phyloP scores from a whole-genome alignment of 2,888 invertebrate species.

The Diarsia mendica region DNA sequence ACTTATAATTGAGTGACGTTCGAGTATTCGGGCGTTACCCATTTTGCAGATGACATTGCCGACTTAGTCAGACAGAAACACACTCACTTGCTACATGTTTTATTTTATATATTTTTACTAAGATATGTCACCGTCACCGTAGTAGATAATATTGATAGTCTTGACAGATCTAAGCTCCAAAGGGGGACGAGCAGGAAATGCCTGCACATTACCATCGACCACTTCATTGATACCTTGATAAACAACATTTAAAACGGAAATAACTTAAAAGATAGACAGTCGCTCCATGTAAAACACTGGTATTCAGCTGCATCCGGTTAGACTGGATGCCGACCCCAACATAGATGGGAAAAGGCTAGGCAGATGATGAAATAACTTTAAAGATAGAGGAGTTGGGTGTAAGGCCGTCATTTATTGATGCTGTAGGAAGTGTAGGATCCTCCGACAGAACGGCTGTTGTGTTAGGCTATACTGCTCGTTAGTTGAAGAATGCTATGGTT shows the following conservation, averaged over 20 bases:
- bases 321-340: too few relatives aligned
- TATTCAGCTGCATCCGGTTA: too few relatives aligned
- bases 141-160: slow-evolving; percentile 26
- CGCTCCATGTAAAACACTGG: too few relatives aligned
- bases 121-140: neutral
- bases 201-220: neutral
- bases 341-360: too few relatives aligned
- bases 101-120: slow-evolving; percentile 29
- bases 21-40: too few relatives aligned
- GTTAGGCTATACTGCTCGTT: neutral
- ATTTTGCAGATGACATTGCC: neutral
- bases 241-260: neutral
- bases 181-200: slow-evolving; percentile 15
- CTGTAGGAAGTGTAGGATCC: neutral
- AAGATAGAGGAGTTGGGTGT: neutral
- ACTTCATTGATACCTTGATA: slow-evolving; percentile 10
- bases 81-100: slow-evolving; percentile 8
- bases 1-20: too few relatives aligned
- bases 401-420: neutral
- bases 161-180: slow-evolving; percentile 34
- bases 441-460: neutral
- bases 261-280: neutral
- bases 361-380: neutral
- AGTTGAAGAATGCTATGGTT: neutral
- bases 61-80: neutral